phyloP scores from a whole-genome alignment of 1,140 invertebrate genomes.

The Trichogramma pretiosum region DNA sequence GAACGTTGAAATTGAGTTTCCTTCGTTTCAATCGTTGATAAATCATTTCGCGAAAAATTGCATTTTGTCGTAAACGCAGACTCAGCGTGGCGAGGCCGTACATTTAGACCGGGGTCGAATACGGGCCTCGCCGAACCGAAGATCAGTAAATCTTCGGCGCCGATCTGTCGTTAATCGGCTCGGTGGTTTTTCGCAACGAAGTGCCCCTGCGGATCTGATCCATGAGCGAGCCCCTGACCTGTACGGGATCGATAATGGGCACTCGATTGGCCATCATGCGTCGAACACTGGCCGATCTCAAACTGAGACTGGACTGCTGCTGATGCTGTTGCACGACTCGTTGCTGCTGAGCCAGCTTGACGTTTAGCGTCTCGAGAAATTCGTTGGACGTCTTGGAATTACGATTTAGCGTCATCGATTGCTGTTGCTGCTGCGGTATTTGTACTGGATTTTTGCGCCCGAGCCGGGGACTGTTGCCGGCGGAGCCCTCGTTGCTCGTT shows the following conservation, averaged over 20 bases:
- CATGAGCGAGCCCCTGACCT: constrained; percentile 65
- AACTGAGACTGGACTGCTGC: constrained; percentile 25
- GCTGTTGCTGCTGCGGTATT: constrained; percentile 26
- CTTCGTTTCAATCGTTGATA: no score
- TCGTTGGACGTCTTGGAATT: constrained; percentile 44
- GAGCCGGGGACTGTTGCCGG: constrained; percentile 35
- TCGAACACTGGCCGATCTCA: constrained; percentile 59
- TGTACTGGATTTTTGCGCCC: constrained; percentile 26
- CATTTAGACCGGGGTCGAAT: no score
- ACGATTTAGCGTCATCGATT: background rate
- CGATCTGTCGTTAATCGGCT: constrained; percentile 53
- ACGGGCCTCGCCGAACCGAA: no score
- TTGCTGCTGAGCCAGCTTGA: constrained; percentile 56
- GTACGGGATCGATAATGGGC: constrained; percentile 46
- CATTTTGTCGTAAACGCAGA: no score
- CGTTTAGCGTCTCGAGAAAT: constrained; percentile 68
- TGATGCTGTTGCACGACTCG: constrained; percentile 49
- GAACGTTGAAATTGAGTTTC: no score
- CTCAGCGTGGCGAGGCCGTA: no score
- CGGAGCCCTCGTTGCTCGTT: constrained; percentile 29
- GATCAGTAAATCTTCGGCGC: constrained; percentile 61
- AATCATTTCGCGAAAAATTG: no score
- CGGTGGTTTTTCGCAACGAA: constrained; percentile 59
- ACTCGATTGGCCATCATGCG: constrained; percentile 48
- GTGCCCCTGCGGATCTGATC: constrained; percentile 84